Percentiles rank a stretch among this genome's conserved stretches.
phyloP scores from a whole-genome alignment of 2,113 vertebrate species.

The Suricata suricatta region DNA sequence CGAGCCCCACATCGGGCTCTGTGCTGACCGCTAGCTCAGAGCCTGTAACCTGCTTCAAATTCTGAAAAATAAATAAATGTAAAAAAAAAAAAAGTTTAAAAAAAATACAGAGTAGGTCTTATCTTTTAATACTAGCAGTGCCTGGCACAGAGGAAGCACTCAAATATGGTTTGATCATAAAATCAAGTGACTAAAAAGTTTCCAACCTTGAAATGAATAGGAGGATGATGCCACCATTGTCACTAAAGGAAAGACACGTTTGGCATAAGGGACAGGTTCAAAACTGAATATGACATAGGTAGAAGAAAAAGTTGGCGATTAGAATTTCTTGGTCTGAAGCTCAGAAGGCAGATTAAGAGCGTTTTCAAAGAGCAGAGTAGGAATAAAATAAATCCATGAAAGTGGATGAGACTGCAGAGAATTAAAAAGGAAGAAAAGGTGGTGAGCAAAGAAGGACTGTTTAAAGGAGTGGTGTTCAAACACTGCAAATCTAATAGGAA shows the following conservation, averaged over 20 bases:
- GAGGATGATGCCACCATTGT: neutral
- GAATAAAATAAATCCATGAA: neutral
- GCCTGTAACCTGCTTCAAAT: too few species aligned
- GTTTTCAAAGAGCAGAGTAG: neutral
- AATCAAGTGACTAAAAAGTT: constrained; percentile 5
- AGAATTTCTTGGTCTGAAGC: constrained; percentile 8
- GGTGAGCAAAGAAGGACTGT: neutral
- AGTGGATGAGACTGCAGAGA: neutral
- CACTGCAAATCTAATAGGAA: neutral
- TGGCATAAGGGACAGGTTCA: neutral
- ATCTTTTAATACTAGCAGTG: neutral
- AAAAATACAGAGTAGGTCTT: neutral
- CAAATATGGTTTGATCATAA: constrained; percentile 11
- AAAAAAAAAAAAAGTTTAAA: too few species aligned
- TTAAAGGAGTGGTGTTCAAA: neutral
- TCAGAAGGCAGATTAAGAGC: neutral
- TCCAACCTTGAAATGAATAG: neutral
- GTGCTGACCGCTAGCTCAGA: too few species aligned
- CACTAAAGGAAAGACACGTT: neutral
- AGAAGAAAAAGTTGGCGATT: neutral
- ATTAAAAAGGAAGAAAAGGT: neutral
- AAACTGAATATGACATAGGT: neutral
- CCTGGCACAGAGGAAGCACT: neutral
- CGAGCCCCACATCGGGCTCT: too few species aligned
- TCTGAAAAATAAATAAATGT: too few species aligned